phyloP scores from a whole-genome alignment of 2,113 vertebrate genomes.

The Gyps fulvus region DNA sequence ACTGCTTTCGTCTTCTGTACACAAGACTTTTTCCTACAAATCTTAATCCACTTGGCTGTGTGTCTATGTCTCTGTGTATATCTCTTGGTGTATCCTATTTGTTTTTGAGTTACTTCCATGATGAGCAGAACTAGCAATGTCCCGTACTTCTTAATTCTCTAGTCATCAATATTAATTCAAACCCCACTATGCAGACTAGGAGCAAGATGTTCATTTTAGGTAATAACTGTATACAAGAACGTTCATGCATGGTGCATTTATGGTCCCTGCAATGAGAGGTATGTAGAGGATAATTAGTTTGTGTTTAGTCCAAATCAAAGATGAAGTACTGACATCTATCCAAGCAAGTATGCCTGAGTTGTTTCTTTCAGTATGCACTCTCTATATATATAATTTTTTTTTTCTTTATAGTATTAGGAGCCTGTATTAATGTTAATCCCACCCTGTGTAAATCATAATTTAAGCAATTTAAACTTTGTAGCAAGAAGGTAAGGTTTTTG shows the following conservation, averaged over 20 bases:
- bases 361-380: not conserved
- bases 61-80: not conserved
- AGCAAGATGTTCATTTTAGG: not conserved
- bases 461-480: not conserved
- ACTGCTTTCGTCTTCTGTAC: not conserved
- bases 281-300: not conserved
- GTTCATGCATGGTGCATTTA: not conserved
- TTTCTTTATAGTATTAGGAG: not conserved
- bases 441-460: not conserved
- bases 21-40: not conserved
- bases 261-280: not conserved
- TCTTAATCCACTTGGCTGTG: accelerated
- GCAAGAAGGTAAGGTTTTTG: not conserved
- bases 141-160: not conserved
- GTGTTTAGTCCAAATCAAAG: not conserved
- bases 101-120: not conserved
- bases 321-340: not conserved
- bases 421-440: not conserved
- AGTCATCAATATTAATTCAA: not conserved
- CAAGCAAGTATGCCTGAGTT: not conserved
- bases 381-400: not conserved
- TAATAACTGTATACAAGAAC: not conserved
- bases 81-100: not conserved
- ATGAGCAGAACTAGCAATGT: not conserved
- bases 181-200: not conserved